Conservation (phyloP, 1,140 invertebrate genomes). For the Sminthurinus signatus region DNA sequence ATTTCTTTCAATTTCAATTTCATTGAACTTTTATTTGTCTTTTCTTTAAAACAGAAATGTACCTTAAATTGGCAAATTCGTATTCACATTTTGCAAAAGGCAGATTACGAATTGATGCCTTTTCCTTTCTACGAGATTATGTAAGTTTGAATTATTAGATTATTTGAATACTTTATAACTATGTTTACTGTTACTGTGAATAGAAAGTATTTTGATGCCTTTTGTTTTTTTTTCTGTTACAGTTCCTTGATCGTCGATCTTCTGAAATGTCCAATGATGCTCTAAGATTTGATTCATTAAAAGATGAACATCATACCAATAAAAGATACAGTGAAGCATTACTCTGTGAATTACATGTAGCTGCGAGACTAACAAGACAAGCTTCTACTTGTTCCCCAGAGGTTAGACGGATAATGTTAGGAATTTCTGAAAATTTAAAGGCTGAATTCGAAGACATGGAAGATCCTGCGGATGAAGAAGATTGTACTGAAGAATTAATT, state of each 20-base stretch:
- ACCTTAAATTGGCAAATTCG: constrained; percentile 40
- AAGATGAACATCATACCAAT: constrained; percentile 26
- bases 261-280: no score
- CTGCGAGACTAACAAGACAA: constrained; percentile 34
- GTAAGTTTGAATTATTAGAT: no score
- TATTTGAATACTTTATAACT: no score
- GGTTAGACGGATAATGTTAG: constrained; percentile 37
- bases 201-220: no score
- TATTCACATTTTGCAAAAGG: constrained; percentile 36
- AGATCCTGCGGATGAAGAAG: constrained; percentile 31
- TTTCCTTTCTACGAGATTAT: constrained; percentile 31
- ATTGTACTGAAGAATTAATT: constrained; percentile 39
- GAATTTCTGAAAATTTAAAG: constrained; percentile 37
- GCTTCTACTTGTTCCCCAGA: constrained; percentile 36
- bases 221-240: no score
- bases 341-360: constrained; percentile 39
- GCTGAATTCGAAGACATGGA: constrained; percentile 37
- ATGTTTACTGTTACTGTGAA: no score
- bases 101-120: constrained; percentile 33
- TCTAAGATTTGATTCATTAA: constrained; percentile 5
- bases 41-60: constrained; percentile 34
- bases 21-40: no score
- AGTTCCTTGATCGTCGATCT: no score
- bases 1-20: no score
- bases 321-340: constrained; percentile 41